Conservation (phyloP, 2,113 vertebrate species). For the Hippocampus zosterae region DNA sequence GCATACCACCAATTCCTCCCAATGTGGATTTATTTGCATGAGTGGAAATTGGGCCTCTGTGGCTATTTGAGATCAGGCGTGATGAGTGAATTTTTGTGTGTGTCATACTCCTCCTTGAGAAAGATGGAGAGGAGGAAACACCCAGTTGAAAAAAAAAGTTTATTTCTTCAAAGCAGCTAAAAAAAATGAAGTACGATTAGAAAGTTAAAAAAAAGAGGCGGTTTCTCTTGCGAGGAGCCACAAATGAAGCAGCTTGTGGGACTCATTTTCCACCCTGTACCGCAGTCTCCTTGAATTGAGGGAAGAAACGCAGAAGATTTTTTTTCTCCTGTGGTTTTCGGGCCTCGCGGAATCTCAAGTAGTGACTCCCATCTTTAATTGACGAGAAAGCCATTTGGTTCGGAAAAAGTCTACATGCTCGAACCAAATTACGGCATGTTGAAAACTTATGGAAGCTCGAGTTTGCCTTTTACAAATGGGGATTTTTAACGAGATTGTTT, state of each 20-base stretch:
- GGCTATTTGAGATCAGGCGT: constrained; percentile 38
- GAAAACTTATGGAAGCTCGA: constrained; percentile 15
- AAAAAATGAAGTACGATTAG: constrained; percentile 40
- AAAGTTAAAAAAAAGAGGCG: constrained; percentile 32
- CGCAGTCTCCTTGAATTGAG: constrained; percentile 43
- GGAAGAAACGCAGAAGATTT: constrained; percentile 40
- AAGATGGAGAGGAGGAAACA: constrained; percentile 45
- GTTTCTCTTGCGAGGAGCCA: constrained; percentile 42
- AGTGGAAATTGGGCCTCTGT: constrained; percentile 40
- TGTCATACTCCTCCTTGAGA: constrained; percentile 30
- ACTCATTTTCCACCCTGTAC: constrained; percentile 53
- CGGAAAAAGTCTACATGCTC: constrained; percentile 33
- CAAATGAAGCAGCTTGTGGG: constrained; percentile 54
- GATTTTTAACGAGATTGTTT: constrained; percentile 27
- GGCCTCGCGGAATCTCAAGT: constrained; percentile 33
- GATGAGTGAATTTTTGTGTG: constrained; percentile 4
- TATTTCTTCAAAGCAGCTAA: constrained; percentile 42
- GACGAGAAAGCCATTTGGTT: constrained; percentile 46
- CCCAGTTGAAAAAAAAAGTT: constrained; percentile 15
- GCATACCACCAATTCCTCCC: constrained; percentile 42
- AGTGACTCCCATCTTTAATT: constrained; percentile 48
- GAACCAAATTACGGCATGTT: constrained; percentile 25
- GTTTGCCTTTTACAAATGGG: constrained; percentile 34
- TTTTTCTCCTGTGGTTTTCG: constrained; percentile 53
- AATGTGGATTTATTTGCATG: constrained; percentile 50